Percentiles rank a stretch among this genome's conserved stretches.
Evolutionary conservation across 2,888 invertebrate genomes (phyloP).

Genomic region (Nomada flava): DNA sequence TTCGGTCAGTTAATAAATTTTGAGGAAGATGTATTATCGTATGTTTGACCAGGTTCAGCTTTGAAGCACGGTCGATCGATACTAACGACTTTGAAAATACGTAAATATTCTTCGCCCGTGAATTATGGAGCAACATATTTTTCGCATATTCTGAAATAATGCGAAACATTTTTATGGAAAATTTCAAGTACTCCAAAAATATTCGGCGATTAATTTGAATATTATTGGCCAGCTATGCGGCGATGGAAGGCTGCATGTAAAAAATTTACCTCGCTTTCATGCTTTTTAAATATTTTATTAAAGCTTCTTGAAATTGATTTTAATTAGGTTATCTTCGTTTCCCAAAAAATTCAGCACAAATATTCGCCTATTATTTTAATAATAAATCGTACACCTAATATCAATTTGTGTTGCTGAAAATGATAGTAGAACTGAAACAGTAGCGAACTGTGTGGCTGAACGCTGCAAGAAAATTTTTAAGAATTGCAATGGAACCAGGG

Average conservation of each 20-base stretch:
- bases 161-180: not conserved
- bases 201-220: no score
- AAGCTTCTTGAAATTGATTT: no score
- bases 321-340: no score
- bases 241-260: no score
- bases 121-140: constrained; percentile 17
- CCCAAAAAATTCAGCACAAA: no score
- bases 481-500: not conserved
- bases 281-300: no score
- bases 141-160: no score
- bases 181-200: not conserved
- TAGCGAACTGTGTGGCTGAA: not conserved
- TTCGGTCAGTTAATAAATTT: constrained; percentile 17
- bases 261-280: no score
- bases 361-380: no score
- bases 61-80: constrained; percentile 25
- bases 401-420: not conserved
- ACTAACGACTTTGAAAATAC: constrained; percentile 37
- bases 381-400: not conserved
- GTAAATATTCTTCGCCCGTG: constrained; percentile 14
- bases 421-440: not conserved
- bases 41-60: not conserved
- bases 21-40: not conserved
- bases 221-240: no score
- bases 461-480: not conserved